A percentile compares a stretch with the other conserved stretches of the same genome.
phyloP scores from a whole-genome alignment of 2,888 invertebrate genomes.

The Tenodera sinensis region DNA sequence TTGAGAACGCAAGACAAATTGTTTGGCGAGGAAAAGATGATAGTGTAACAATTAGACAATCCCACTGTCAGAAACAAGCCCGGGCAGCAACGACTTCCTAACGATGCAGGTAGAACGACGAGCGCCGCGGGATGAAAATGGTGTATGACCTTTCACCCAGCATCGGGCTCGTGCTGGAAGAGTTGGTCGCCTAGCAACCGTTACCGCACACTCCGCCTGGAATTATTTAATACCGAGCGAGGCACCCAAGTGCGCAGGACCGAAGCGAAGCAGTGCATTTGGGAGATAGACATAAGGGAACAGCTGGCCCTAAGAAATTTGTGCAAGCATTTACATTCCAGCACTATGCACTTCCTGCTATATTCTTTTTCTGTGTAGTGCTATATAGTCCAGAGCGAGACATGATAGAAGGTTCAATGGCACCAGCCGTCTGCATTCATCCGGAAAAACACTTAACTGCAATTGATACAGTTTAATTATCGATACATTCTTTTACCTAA shows the following conservation, averaged over 20 bases:
- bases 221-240: neutral
- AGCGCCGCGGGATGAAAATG: neutral
- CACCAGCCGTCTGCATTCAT: too few species aligned
- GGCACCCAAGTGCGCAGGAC: neutral
- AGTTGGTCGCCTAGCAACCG: neutral
- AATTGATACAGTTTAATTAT: too few species aligned
- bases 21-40: neutral
- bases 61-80: neutral
- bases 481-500: too few species aligned
- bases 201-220: neutral
- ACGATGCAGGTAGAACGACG: neutral
- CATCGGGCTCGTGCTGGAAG: too few species aligned
- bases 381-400: too few species aligned
- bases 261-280: neutral
- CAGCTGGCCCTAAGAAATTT: neutral
- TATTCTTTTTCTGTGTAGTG: too few species aligned
- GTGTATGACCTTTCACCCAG: neutral
- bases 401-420: too few species aligned
- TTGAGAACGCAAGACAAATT: neutral
- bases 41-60: neutral
- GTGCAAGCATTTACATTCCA: neutral
- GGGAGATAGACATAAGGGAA: neutral
- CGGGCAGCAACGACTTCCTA: neutral
- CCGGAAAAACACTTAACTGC: too few species aligned
- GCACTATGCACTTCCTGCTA: too few species aligned